These are phyloP conservation scores for Myotis brandtii DNA, from an alignment of 2,113 vertebrate species.

Conservation along the genomic window DNA sequence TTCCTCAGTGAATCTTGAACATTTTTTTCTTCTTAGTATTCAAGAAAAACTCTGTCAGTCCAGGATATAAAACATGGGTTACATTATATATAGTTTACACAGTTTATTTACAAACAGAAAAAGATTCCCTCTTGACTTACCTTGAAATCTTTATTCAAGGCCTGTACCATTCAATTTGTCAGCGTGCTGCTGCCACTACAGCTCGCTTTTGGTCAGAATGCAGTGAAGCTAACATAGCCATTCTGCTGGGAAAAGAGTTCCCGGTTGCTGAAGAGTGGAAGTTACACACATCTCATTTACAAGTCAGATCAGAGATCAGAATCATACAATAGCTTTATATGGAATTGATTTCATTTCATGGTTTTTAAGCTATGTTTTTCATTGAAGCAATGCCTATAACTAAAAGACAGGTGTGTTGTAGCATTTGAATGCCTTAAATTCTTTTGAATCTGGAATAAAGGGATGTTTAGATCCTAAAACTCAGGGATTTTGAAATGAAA, in stretches of 20 bases:
- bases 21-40: conserved; percentile 28
- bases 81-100: conserved; percentile 42
- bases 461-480: conserved; percentile 14
- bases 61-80: conserved; percentile 49
- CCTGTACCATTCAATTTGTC: neutral
- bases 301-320: conserved; percentile 70
- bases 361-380: conserved; percentile 54
- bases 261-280: neutral
- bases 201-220: conserved; percentile 5
- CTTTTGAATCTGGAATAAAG: conserved; percentile 35
- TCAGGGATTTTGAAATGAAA: conserved; percentile 48
- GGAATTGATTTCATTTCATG: conserved; percentile 69
- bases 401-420: conserved; percentile 48
- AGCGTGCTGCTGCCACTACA: neutral
- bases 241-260: conserved; percentile 22
- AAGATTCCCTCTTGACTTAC: conserved; percentile 29
- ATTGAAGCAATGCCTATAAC: conserved; percentile 15
- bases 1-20: neutral
- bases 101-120: conserved; percentile 17
- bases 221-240: neutral
- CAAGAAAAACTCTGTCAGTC: conserved; percentile 20
- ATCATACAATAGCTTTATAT: conserved; percentile 48
- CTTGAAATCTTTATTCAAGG: conserved; percentile 59
- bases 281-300: conserved; percentile 63
- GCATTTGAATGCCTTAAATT: conserved; percentile 43